phyloP scores from a whole-genome alignment of 2,888 invertebrate species.

The Abrostola tripartita region DNA sequence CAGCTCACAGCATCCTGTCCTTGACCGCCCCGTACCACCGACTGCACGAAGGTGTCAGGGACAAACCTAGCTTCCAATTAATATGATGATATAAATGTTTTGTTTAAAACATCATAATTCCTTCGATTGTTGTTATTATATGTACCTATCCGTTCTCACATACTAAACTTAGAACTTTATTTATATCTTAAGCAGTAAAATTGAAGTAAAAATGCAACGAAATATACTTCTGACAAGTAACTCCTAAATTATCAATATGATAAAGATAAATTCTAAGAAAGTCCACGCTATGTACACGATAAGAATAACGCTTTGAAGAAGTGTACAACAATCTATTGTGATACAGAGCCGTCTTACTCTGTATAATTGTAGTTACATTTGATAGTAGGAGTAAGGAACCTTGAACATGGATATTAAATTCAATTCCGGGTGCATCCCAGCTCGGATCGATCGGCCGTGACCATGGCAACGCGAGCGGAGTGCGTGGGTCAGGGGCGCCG shows the following conservation, averaged over 20 bases:
- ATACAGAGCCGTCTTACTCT: constrained; percentile 9
- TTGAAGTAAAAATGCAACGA: too few relatives aligned
- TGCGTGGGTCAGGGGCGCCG: constrained; percentile 83
- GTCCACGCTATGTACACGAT: constrained; percentile 6
- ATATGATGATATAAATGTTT: too few relatives aligned
- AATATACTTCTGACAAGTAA: too few relatives aligned
- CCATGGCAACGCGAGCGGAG: constrained; percentile 80
- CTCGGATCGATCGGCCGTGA: constrained; percentile 83
- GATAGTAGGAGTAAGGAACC: constrained; percentile 49
- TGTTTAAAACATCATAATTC: too few relatives aligned
- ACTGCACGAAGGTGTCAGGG: constrained; percentile 27
- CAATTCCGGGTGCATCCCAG: constrained; percentile 78
- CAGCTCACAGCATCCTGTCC: constrained; percentile 29
- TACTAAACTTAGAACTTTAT: too few relatives aligned
- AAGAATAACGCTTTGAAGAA: constrained; percentile 7
- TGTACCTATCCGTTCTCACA: too few relatives aligned
- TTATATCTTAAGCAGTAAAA: too few relatives aligned
- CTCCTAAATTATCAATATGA: constrained; percentile 18
- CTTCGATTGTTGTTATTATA: too few relatives aligned
- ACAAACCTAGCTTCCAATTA: constrained; percentile 24
- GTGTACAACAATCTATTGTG: constrained; percentile 2
- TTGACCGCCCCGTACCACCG: constrained; percentile 21
- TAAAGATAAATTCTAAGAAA: constrained; percentile 13
- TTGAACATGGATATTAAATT: constrained; percentile 61
- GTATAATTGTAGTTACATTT: constrained; percentile 34